Percentiles rank a stretch among this genome's conserved stretches.
Evolutionary conservation across 2,113 vertebrate species (phyloP).

Genomic region (Hylia prasina): DNA sequence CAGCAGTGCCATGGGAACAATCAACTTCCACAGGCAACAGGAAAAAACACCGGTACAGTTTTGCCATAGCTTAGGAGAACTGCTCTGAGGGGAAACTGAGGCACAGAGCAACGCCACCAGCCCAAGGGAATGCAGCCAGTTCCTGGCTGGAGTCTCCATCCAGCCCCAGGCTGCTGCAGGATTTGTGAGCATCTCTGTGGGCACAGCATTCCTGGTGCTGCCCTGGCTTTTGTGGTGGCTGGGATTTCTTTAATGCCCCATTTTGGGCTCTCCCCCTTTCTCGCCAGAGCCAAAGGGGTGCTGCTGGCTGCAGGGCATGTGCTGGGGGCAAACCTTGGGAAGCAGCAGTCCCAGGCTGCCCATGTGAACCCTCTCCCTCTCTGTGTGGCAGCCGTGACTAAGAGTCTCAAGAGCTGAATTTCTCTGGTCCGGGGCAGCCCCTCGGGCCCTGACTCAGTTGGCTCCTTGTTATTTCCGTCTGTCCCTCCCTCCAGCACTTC

Average conservation of each 20-base stretch:
- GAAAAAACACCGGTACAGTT: neutral
- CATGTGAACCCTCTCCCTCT: neutral
- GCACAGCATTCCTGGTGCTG: accelerated
- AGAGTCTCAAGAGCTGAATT: neutral
- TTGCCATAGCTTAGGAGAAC: neutral
- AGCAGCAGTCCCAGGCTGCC: neutral
- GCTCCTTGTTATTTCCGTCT: neutral
- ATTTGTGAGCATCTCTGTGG: accelerated
- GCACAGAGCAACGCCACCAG: neutral
- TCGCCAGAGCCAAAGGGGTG: neutral
- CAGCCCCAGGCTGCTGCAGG: accelerated
- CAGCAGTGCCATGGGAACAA: neutral
- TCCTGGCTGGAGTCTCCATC: neutral
- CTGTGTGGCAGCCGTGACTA: neutral
- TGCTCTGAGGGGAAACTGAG: neutral
- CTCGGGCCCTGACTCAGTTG: neutral
- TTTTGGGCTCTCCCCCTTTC: neutral
- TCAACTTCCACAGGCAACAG: neutral
- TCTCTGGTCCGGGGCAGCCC: neutral
- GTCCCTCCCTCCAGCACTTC: neutral
- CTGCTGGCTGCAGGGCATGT: neutral
- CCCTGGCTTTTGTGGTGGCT: neutral
- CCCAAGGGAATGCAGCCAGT: accelerated
- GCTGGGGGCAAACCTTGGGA: neutral
- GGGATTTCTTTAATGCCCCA: accelerated